Evolutionary conservation across 2,888 invertebrate species (phyloP), one percentile per base, ranked within the genome.

Genomic region (Apodemia mormo): DNA sequence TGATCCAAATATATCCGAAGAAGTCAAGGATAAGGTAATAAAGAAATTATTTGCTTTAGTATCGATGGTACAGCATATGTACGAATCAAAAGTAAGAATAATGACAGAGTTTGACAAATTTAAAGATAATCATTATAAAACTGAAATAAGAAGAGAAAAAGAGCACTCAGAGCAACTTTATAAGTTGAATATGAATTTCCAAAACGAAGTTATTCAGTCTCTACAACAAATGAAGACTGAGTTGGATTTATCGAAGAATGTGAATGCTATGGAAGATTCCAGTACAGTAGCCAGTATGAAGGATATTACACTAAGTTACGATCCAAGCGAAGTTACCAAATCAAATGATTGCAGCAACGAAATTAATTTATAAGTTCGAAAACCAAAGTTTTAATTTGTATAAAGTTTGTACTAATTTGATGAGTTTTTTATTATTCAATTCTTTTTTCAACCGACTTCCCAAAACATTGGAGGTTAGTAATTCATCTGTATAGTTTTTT

Each of bases 91-190:
- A 80, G 91, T 92, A 52, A 83, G 93, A 73, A 80, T 92, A 4
- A 89, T 90, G 89, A 83, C 86, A 0, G 93, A 93, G 68, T 91
- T 85, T 68, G 93, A 93, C 12, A 92, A 90, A 76, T 92, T 84
- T 72, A 93, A 93, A 70, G 93, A 93, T 12, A 89, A 85, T 0
- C 88, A 92, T 71, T 78, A 89, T 79, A 92, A 83, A 71, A 92
- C 88, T 68, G 93, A 93, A 74, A 73, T 84, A 0, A 81, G 92
- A 77, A 84, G 90, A 75, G 92, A 93, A 71, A 89, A 87, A 49
- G 93, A 93, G 49, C 89, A 93, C 77, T 89, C 93, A 0, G 93
- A 92, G 70, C 92, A 92, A 71, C 72, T 93, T 58, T 93, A 92
- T 73, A 93, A 90, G 74, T 73, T 93, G 22, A 92, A 92, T 75